A percentile compares a stretch with the other conserved stretches of the same genome.
phyloP scores from a whole-genome alignment of 2,797 vertebrate species.

The Anas bernieri region DNA sequence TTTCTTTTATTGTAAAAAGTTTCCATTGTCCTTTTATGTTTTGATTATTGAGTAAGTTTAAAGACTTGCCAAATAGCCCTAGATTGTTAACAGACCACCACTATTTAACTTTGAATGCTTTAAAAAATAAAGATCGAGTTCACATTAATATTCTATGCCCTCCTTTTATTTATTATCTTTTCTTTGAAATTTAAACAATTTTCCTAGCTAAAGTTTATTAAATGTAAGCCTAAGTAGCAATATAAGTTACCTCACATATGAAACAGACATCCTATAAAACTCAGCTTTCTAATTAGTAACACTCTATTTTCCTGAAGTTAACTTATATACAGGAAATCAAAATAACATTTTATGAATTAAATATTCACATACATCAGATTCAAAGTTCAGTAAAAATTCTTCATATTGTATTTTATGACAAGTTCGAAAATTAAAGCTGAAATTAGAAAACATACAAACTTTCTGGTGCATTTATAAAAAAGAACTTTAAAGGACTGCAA shows the following conservation, averaged over 20 bases:
- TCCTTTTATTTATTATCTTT: slow-evolving; percentile 67
- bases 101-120: slow-evolving; percentile 64
- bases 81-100: slow-evolving; percentile 72
- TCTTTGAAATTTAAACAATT: slow-evolving; percentile 67
- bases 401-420: neutral
- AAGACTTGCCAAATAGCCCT: slow-evolving; percentile 64
- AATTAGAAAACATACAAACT: slow-evolving; percentile 9
- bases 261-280: slow-evolving; percentile 26
- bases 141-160: slow-evolving; percentile 52
- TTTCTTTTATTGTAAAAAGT: slow-evolving; percentile 70
- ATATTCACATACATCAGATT: slow-evolving; percentile 35
- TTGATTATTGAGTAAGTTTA: slow-evolving; percentile 68
- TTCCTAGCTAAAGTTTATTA: slow-evolving; percentile 63
- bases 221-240: slow-evolving; percentile 53
- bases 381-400: slow-evolving; percentile 20
- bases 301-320: slow-evolving; percentile 18
- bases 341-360: slow-evolving; percentile 41
- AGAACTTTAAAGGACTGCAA: neutral
- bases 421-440: neutral
- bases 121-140: slow-evolving; percentile 61
- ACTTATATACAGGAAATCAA: slow-evolving; percentile 15
- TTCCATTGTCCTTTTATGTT: slow-evolving; percentile 76
- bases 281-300: slow-evolving; percentile 49
- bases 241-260: slow-evolving; percentile 48
- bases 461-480: slow-evolving; percentile 6